Base-by-base conservation (phyloP, 2,113 vertebrate genomes). In the Hystrix cristata region DNA sequence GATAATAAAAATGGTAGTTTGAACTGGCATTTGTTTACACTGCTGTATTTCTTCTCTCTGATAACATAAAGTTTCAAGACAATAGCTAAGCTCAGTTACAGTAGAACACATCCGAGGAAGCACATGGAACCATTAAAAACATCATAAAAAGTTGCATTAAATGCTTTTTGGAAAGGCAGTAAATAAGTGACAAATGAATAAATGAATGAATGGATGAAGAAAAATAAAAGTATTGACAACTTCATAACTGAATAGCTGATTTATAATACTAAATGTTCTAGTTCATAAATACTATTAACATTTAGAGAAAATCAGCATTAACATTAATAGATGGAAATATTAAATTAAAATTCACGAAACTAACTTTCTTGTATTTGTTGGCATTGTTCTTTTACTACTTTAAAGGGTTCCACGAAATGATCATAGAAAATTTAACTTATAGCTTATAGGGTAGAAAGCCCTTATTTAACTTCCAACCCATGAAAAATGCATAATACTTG, bases 131-230 rank as follows among this genome's bases (percentile, higher is more conserved):
- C 90, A 94, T 87, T 83, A 93, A 97, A 60, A 93, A 97, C 53
- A 43, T 95, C 69, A 87, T 96, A 97, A 59, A 92, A 97, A 97
- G 21, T 95, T 94, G 94, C 71, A 81, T 95, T 87, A 87, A 62
- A 72, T 97, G 97, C 97, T 97, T 98, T 98, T 97, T 98, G 97
- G 97, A 97, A 96, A 95, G 96, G 97, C 97, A 95, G 96, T 65
- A 84, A 96, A 95, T 91, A 90, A 91, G 90, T 88, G 71, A 92
- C 67, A 43, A 88, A 76, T 97, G 74, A 83, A 69, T 27, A 43
- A 94, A 79, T 92, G 57, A 95, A 92, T 85, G 64, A 81, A 90
- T 96, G 34, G 97, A 95, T 86, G 5, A 78, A 74, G 64, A 85
- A 79, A 87, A 92, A 96, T 84, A 64, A 69, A 89, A 95, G 85